Base-by-base conservation (phyloP, 2,113 vertebrate genomes). In the Crocuta crocuta region DNA sequence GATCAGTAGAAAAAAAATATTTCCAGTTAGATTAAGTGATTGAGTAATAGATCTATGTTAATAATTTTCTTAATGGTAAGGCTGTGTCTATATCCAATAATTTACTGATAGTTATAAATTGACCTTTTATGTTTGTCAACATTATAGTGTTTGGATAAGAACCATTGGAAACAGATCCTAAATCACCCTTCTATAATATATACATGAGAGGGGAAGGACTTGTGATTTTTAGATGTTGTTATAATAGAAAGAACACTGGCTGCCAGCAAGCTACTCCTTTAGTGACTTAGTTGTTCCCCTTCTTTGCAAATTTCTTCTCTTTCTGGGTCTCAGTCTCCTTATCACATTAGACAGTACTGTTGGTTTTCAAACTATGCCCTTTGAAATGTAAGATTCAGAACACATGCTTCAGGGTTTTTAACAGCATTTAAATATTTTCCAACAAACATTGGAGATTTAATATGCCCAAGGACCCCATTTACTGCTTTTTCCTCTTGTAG, bases 361-460 rank as follows among this genome's bases (percentile, higher is more conserved):
- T 84, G 31, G 31, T 87, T 97, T 93, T 96, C 63, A 83, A 70
- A 76, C 13, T 55, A 16, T 73, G 3, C 3, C 82, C 13, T 33
- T 84, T 92, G 58, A 10, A 73, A 89, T 84, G 79, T 48, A 86
- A 97, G 83, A 26, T 23, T 95, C 79, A 87, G 43, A 91, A 82
- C 19, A 89, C 43, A 66, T 61, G n/a, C 7, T 89, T 81, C 7
- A 79, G 55, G 17, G 50, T 85, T 95, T 95, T 81, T 79, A 81
- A 21, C 26, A 73, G 45, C 9, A 85, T 15, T 65, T 91, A 84
- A 91, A 10, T 90, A 87, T 66, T 95, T 96, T 87, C 26, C 48
- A 92, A 26, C 61, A 93, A 95, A 76, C 5, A n/a, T 0, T n/a
- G 58, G 58, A 89, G 33, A 66, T 11, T 78, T 73, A 83, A 83